Evolutionary conservation across 2,888 invertebrate genomes (phyloP), one percentile per base, ranked within the genome.

Genomic region (Drepanosiphum platanoidis): DNA sequence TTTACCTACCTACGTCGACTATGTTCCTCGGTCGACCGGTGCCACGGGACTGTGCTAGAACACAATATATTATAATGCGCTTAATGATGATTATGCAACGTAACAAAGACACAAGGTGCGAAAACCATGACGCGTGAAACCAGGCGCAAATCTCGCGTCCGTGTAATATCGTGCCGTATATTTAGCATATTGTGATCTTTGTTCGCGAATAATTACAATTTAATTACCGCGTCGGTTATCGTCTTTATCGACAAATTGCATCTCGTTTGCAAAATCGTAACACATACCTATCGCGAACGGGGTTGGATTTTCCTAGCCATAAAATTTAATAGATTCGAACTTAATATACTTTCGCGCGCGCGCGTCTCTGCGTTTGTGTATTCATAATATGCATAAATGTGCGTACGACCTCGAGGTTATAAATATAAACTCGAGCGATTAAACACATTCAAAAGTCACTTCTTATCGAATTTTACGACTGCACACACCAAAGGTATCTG

Each of bases 381-480:
- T 13, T 13, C 13, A 27, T 27, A 64, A 61, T 27, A 30, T 27
- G 30, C 2, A 30, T 52, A 46, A 1, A 22, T 58, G 3, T 52
- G 18, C 1, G 5, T 8, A 7, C 36, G 18, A 52, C 80, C 80
- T 80, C 27, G 80, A 70, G 18, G 34, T 52, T 70, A 70, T 70
- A 34, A 36, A 80, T 80, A 80, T 18, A 52, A 66, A 80, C 52
- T 27, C n/a, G 52, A 70, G 11, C 2, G 66, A 66, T 39, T 46
- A 30, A 39, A 39, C 27, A 64, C 52, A 34, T 68, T 46, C 46
- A 79, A 79, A 79, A 79, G 68, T 46, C 46, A 79, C 32, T 79
- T 46, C 34, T 58, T 70, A 36, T 68, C 42, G 32, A 15, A n/a
- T 68, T 52, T 52, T 22, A 52, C 8, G 18, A 52, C 18, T 52